A percentile compares a stretch with the other conserved stretches of the same genome.
phyloP scores from a whole-genome alignment of 2,797 vertebrate genomes.

The Babyrousa celebensis region DNA sequence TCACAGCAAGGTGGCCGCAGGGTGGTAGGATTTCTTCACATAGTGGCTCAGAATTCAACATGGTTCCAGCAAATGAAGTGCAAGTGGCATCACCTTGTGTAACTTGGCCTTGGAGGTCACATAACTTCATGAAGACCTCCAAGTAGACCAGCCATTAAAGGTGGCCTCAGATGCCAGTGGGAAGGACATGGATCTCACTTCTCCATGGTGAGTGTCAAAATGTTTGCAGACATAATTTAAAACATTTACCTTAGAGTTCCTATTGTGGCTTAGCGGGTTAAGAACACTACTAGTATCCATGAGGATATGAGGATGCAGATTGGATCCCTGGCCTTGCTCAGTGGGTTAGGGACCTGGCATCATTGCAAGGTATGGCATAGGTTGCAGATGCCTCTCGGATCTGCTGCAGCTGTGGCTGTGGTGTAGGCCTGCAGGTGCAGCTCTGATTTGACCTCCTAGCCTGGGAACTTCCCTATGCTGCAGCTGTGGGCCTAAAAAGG shows the following conservation, averaged over 20 bases:
- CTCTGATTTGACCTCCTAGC: too few species aligned
- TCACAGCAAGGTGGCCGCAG: not conserved
- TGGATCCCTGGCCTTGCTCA: too few species aligned
- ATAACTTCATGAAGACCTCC: not conserved
- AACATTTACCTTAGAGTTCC: not conserved
- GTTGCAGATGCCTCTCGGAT: too few species aligned
- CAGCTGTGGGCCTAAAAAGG: too few species aligned
- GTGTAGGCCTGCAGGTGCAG: too few species aligned
- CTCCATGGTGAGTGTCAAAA: not conserved
- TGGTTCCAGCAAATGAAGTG: not conserved
- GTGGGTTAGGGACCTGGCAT: too few species aligned
- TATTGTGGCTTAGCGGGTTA: too few species aligned
- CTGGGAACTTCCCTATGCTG: too few species aligned
- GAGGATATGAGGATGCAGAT: too few species aligned
- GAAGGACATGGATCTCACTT: not conserved
- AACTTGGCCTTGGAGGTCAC: not conserved
- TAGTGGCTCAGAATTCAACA: not conserved
- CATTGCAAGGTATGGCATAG: too few species aligned
- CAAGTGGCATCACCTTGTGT: not conserved
- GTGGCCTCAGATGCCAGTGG: not conserved
- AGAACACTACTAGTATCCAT: too few species aligned
- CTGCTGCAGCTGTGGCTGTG: too few species aligned
- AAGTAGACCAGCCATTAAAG: not conserved
- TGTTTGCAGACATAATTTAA: slow-evolving; percentile 11
- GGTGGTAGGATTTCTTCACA: not conserved